These are phyloP conservation scores for Physella acuta DNA, from an alignment of 1,140 invertebrate species.

Conservation along the genomic window DNA sequence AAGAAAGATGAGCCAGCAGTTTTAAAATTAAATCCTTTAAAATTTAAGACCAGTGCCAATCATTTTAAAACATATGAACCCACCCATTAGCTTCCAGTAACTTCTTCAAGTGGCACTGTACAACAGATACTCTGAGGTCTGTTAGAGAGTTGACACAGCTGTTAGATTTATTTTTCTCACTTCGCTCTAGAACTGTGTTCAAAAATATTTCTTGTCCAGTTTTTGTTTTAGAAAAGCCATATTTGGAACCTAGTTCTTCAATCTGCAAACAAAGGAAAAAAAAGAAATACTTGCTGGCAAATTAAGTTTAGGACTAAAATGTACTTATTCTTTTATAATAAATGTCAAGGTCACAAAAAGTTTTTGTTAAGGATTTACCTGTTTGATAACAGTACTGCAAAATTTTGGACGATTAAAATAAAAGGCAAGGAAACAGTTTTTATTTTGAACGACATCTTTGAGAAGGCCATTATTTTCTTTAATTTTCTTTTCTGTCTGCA, in stretches of 20 bases:
- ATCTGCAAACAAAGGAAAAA: not conserved
- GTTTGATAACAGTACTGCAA: not conserved
- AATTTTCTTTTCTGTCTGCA: too few species aligned
- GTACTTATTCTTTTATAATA: too few species aligned
- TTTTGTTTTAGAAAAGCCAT: conserved; percentile 2
- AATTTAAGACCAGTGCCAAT: too few species aligned
- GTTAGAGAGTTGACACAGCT: not conserved
- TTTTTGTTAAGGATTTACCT: not conserved
- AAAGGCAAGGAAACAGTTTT: not conserved
- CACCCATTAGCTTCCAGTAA: conserved; percentile 10
- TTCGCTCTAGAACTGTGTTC: not conserved
- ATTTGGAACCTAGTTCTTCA: not conserved
- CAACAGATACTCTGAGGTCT: not conserved
- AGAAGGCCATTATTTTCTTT: not conserved
- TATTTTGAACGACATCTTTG: not conserved
- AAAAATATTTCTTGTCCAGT: not conserved
- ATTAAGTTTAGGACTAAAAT: too few species aligned
- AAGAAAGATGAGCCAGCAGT: too few species aligned
- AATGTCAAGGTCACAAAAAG: too few species aligned
- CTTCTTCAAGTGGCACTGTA: not conserved
- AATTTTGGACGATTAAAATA: not conserved
- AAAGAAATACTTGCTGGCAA: too few species aligned
- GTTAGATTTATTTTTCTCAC: not conserved
- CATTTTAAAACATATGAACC: too few species aligned
- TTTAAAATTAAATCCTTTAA: too few species aligned